Evolutionary conservation across 1,140 invertebrate species (phyloP), one percentile per base, ranked within the genome.

Genomic region (Campoletis sonorensis): DNA sequence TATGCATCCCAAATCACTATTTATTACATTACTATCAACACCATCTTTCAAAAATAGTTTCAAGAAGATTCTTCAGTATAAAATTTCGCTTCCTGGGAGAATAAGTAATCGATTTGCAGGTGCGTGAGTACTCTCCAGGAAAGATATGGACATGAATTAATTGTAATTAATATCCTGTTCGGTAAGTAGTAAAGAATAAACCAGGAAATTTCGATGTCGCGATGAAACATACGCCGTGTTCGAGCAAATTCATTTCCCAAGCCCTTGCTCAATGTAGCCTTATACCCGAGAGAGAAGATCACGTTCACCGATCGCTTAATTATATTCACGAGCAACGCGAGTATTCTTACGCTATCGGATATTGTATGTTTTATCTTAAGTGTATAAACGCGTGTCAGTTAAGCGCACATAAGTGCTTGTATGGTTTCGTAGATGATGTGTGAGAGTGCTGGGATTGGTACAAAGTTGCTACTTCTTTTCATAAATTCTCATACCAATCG

Each of bases 291-390:
- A 1, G 68, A 37, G 11, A 37, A 71, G 33, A 71, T 71, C 68
- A 16, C 30, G 27, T 40, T 71, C 27, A 37, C 27, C 68, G 68
- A 71, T 71, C 68, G 18, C 68, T 71, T 71, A 71, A 71, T 71
- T 71, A 37, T 37, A 71, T 71, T 40, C 68, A 71, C 16, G 13
- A 71, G 33, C 68, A 37, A 30, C 33, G 33, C 27, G 68, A 71
- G 68, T 37, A 71, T 71, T 37, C 68, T 30, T 37, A 33, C 68
- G 27, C 33, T 71, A 71, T 71, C 68, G 33, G 68, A 71, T 71
- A 71, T 21, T 71, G 30, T 37, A 30, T 3, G 13, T 71, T 27
- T n/a, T 21, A 54, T 54, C n/a, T 21, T 1, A n/a, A 54, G 16
- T 54, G 51, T 54, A 18, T 54, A n/a, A 18, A n/a, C 51, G 16